Base-by-base conservation (phyloP, 2,888 invertebrate species). In the Andrena haemorrhoa region DNA sequence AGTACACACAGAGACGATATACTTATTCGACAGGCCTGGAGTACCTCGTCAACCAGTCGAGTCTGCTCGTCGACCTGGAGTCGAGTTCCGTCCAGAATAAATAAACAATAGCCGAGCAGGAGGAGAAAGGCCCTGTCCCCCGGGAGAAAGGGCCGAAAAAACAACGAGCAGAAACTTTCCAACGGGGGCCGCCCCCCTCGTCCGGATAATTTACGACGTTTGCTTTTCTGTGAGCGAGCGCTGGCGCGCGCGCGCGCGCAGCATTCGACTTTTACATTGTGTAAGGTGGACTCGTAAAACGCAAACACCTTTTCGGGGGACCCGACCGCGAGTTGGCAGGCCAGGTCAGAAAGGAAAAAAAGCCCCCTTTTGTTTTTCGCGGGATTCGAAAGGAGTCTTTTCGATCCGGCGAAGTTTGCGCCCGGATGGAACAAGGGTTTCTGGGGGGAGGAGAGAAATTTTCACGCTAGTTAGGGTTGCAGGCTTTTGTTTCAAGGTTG, bases 251-350 rank as follows among this genome's bases (percentile, higher is more conserved):
- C 56, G 23, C 56, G n/a, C n/a, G 0, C 56, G 26, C 2, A 16
- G 47, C 61, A 26, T 31, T 31, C 68, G 72, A 73, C 70, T 75
- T 71, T 33, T 33, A 49, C 83, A 77, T 82, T 83, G 79, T 73
- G 75, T 12, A 83, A 83, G 72, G 65, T n/a, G 68, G 82, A 81
- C 75, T 79, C 83, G 75, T 82, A 82, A 83, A 82, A 77, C 83
- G 78, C 60, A 31, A 75, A 72, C 71, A 79, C 79, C 75, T 75
- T 56, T 33, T 29, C 60, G 47, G 61, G 47, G 61, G 56, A 29
- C 64, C 61, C 56, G 58, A 65, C 83, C 82, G 29, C 82, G 77
- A 79, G 64, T 8, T 58, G 31, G n/a, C n/a, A n/a, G n/a, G 61
- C 5, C 61, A 49, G 23, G 23, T 61, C 31, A 26, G 12, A 23